Evolutionary conservation across 2,113 vertebrate genomes (phyloP).

Genomic region (Gallinago paraguaiae): DNA sequence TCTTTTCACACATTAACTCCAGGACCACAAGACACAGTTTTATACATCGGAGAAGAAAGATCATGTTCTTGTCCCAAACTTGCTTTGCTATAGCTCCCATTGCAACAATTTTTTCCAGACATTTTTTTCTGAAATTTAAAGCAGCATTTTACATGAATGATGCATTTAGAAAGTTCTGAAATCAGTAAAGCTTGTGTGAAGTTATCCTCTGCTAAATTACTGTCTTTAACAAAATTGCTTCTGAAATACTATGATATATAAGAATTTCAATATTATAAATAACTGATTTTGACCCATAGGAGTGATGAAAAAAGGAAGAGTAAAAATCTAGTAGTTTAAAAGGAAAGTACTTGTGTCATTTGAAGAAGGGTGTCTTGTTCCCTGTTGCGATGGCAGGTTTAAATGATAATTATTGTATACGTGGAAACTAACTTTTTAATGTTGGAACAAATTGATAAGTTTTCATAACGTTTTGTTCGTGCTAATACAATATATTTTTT

Average conservation of each 20-base stretch:
- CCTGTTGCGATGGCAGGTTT: not conserved
- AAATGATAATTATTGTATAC: not conserved
- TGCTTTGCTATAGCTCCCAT: not conserved
- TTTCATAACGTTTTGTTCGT: not conserved
- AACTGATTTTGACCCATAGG: not conserved
- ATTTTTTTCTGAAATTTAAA: not conserved
- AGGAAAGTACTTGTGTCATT: not conserved
- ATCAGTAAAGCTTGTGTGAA: not conserved
- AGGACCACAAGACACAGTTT: not conserved
- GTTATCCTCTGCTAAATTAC: not conserved
- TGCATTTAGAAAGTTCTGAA: not conserved
- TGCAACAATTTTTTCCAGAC: not conserved
- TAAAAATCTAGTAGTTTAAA: not conserved
- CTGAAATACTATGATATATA: not conserved
- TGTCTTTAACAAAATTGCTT: not conserved
- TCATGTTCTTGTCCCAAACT: not conserved
- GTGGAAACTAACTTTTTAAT: not conserved
- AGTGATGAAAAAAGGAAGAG: not conserved
- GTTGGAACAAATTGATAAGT: not conserved
- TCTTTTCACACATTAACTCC: not conserved
- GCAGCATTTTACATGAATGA: not conserved
- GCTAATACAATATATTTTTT: not conserved
- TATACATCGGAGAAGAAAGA: not conserved
- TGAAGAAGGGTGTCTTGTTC: not conserved
- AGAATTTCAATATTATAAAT: not conserved